Percentiles rank a stretch among this genome's conserved stretches.
Conservation (phyloP, 1,140 invertebrate genomes). For the Micrasema longulum region DNA sequence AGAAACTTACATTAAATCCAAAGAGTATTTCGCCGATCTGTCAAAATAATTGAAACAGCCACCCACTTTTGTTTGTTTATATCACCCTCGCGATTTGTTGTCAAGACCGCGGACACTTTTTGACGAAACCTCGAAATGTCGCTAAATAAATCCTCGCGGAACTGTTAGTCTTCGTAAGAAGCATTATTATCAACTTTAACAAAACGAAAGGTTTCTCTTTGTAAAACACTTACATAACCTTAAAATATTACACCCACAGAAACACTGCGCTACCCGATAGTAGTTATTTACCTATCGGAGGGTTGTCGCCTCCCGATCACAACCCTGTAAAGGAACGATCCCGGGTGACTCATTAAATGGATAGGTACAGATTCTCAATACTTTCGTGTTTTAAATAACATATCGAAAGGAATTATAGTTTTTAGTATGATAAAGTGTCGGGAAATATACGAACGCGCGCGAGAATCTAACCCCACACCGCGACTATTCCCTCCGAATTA, state of each 20-base stretch:
- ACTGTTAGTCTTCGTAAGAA: background rate
- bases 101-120: constrained; percentile 4
- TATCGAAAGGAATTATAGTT: background rate
- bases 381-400: background rate
- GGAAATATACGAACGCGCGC: constrained; percentile 9
- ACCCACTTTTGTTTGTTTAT: background rate
- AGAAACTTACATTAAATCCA: no score
- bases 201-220: constrained; percentile 7
- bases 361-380: no score
- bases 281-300: constrained; percentile 15
- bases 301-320: background rate
- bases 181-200: background rate
- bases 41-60: no score
- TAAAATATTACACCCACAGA: constrained; percentile 3
- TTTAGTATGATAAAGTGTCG: constrained; percentile 21
- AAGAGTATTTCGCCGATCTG: no score
- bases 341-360: no score
- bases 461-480: background rate
- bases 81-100: background rate
- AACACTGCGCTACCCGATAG: background rate
- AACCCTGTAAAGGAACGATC: background rate
- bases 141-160: background rate
- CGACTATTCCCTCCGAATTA: constrained; percentile 5
- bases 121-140: background rate
- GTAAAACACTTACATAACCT: constrained; percentile 34